Evolutionary conservation across 2,113 vertebrate species (phyloP).

Genomic region (Carassius auratus): DNA sequence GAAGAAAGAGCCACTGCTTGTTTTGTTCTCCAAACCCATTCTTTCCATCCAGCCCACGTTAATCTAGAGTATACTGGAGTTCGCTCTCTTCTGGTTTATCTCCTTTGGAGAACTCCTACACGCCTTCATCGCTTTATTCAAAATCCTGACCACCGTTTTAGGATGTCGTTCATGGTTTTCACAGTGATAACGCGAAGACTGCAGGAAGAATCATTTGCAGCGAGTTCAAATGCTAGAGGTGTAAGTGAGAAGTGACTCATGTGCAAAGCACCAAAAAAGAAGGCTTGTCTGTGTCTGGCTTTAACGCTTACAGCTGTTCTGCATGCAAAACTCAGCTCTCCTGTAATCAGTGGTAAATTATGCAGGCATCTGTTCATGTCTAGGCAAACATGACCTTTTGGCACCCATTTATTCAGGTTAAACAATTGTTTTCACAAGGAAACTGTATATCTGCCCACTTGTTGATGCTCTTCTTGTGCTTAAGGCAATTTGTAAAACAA

Average conservation of each 20-base stretch:
- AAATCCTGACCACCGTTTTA: conserved; percentile 49
- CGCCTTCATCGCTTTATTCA: conserved; percentile 23
- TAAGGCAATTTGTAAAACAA: conserved; percentile 28
- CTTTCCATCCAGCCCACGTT: conserved; percentile 22
- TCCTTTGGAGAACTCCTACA: conserved; percentile 23
- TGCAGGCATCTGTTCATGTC: conserved; percentile 19
- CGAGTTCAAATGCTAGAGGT: conserved; percentile 51
- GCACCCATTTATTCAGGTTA: neutral
- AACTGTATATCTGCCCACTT: conserved; percentile 2
- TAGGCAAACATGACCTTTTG: conserved; percentile 36
- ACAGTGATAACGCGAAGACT: conserved; percentile 56
- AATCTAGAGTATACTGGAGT: neutral
- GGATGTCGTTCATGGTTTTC: conserved; percentile 41
- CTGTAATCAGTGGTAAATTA: conserved; percentile 34
- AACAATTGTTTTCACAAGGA: neutral
- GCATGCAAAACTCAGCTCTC: neutral
- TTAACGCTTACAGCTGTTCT: conserved; percentile 37
- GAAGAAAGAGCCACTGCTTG: conserved; percentile 17
- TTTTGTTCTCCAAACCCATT: neutral
- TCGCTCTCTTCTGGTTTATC: neutral
- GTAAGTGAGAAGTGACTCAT: conserved; percentile 63
- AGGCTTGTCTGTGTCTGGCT: conserved; percentile 28
- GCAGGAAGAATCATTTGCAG: conserved; percentile 59
- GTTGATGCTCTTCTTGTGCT: neutral
- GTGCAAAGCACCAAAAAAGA: conserved; percentile 57